Percentiles rank a stretch among this genome's conserved stretches.
Conservation (phyloP, 2,797 vertebrate species). For the Gymnothorax javanicus region DNA sequence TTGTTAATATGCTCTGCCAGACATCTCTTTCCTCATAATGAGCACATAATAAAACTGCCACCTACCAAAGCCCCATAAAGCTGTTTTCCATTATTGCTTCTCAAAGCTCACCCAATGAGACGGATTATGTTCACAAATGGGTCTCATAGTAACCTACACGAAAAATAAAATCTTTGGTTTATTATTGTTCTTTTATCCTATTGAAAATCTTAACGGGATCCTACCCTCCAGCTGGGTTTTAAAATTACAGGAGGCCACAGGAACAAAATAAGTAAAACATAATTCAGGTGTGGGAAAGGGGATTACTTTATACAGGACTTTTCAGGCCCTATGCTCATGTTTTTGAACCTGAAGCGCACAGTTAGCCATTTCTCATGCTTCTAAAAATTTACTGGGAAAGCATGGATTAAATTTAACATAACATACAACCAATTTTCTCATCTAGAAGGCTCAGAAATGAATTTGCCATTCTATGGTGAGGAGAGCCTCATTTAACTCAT, state of each 20-base stretch:
- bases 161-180: conserved; percentile 51
- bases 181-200: conserved; percentile 45
- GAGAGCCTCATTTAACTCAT: too few species aligned
- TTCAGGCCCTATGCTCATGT: conserved; percentile 11
- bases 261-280: conserved; percentile 50
- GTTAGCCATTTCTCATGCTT: background rate
- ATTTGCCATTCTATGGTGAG: background rate
- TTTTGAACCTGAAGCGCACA: conserved; percentile 25
- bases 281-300: conserved; percentile 44
- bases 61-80: background rate
- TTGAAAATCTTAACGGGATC: conserved; percentile 40
- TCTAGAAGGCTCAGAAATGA: background rate
- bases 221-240: conserved; percentile 36
- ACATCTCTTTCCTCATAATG: background rate
- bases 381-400: background rate
- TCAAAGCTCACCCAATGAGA: background rate
- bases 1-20: background rate
- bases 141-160: conserved; percentile 43
- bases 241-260: conserved; percentile 57
- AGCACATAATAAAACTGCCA: background rate
- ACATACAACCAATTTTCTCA: background rate
- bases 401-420: background rate
- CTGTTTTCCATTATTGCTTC: background rate
- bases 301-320: conserved; percentile 35
- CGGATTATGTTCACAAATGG: conserved; percentile 45